phyloP scores from a whole-genome alignment of 2,888 invertebrate species.

The Rhopalosiphum nymphaeae region DNA sequence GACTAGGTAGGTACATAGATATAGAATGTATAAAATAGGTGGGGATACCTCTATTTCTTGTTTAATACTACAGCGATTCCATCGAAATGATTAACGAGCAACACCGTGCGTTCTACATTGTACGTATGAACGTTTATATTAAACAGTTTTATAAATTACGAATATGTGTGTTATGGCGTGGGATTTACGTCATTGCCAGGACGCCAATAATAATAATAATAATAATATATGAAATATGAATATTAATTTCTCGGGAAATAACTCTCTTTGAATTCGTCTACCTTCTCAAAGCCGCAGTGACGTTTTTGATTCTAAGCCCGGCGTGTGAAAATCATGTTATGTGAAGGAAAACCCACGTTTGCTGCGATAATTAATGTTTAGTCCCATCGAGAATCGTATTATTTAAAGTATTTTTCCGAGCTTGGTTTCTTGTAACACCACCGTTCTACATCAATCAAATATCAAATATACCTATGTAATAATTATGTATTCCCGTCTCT shows the following conservation, averaged over 20 bases:
- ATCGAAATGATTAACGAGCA: conserved; percentile 11
- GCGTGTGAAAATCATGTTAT: not conserved
- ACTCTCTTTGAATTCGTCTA: not conserved
- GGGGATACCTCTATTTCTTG: not conserved
- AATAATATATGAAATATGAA: not conserved
- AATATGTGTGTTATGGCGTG: not conserved
- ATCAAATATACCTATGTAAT: not conserved
- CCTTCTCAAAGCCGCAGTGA: not conserved
- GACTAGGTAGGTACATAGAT: not conserved
- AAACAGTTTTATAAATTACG: conserved; percentile 28
- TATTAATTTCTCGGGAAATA: conserved; percentile 8
- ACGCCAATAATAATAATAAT: not conserved
- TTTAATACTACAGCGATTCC: not conserved
- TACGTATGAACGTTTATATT: not conserved
- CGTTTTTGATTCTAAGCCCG: not conserved
- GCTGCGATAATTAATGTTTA: not conserved
- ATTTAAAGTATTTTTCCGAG: not conserved
- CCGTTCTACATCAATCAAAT: not conserved
- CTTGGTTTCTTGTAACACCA: not conserved
- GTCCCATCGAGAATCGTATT: not conserved
- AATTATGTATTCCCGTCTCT: not conserved
- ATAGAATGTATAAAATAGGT: not conserved
- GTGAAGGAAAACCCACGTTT: not conserved
- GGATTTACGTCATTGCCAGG: not conserved
- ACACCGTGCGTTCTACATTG: not conserved